Conservation (phyloP, 2,113 vertebrate genomes). For the Corynorhinus townsendii region DNA sequence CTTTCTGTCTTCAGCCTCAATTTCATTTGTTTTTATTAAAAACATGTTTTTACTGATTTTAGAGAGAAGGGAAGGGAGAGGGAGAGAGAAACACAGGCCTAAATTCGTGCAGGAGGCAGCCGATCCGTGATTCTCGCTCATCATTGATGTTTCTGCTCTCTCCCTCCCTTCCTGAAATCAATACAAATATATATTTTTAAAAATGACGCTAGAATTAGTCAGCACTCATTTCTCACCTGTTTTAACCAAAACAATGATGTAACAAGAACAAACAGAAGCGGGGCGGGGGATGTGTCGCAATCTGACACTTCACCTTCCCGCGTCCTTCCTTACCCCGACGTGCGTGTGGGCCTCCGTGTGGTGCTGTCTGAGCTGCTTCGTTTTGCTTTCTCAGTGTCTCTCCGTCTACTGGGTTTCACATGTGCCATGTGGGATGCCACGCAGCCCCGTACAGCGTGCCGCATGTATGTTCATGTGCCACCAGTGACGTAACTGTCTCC, state of each 20-base stretch:
- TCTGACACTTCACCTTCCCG: neutral
- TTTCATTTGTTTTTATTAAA: neutral
- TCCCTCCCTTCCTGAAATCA: too few relatives aligned
- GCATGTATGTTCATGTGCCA: too few relatives aligned
- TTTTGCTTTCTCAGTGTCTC: neutral
- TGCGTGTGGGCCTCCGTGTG: too few relatives aligned
- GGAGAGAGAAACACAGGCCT: too few relatives aligned
- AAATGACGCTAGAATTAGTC: neutral
- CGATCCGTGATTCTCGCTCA: too few relatives aligned
- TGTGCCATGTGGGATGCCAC: fast-evolving
- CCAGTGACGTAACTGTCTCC: neutral
- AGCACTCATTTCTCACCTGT: neutral
- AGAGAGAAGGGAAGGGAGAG: too few relatives aligned
- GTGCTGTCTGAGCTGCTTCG: neutral
- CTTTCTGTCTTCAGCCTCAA: neutral
- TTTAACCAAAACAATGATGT: neutral
- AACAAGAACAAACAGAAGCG: neutral
- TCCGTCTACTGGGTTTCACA: neutral
- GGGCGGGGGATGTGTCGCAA: too few relatives aligned
- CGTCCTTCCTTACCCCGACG: too few relatives aligned
- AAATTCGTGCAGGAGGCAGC: too few relatives aligned
- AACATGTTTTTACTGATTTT: neutral
- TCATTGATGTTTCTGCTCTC: too few relatives aligned
- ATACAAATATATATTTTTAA: too few relatives aligned
- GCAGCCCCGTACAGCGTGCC: neutral